Conservation (phyloP, 2,113 vertebrate genomes). For the Menidia beryllina region DNA sequence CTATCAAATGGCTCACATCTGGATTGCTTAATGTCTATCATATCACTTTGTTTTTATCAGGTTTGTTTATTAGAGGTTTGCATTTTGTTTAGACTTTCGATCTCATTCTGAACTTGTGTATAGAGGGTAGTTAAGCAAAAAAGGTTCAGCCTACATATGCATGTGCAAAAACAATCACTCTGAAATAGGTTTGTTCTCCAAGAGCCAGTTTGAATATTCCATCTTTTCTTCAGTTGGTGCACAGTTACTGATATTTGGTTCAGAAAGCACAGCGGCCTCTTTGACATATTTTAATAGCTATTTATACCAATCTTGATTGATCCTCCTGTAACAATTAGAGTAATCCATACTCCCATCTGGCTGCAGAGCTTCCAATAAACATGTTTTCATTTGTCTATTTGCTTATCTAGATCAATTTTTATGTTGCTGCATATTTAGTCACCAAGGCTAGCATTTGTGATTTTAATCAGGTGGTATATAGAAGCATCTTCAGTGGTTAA, state of each 20-base stretch:
- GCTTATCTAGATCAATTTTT: background rate
- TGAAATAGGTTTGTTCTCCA: background rate
- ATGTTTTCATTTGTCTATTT: background rate
- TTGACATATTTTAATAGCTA: slow-evolving; percentile 3
- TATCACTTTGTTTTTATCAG: slow-evolving; percentile 71
- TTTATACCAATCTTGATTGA: slow-evolving; percentile 5
- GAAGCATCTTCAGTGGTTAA: no score
- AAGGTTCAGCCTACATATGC: background rate
- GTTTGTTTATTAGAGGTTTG: slow-evolving; percentile 60
- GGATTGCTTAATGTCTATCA: slow-evolving; percentile 62
- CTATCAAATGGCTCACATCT: slow-evolving; percentile 71
- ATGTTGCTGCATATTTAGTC: slow-evolving; percentile 6
- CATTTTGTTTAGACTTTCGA: slow-evolving; percentile 54
- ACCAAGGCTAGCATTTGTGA: slow-evolving; percentile 11
- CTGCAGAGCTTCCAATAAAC: background rate
- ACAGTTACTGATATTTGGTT: background rate
- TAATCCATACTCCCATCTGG: background rate
- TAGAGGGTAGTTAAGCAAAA: slow-evolving; percentile 1
- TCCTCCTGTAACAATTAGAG: slow-evolving; percentile 4
- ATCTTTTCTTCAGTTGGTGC: no score
- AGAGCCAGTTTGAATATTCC: no score
- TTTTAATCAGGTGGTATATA: background rate
- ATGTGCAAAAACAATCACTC: background rate
- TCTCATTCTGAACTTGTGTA: slow-evolving; percentile 11
- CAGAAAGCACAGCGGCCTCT: background rate